A percentile compares a stretch with the other conserved stretches of the same genome.
phyloP scores from a whole-genome alignment of 2,888 invertebrate genomes.

The Drosophila anomalata region DNA sequence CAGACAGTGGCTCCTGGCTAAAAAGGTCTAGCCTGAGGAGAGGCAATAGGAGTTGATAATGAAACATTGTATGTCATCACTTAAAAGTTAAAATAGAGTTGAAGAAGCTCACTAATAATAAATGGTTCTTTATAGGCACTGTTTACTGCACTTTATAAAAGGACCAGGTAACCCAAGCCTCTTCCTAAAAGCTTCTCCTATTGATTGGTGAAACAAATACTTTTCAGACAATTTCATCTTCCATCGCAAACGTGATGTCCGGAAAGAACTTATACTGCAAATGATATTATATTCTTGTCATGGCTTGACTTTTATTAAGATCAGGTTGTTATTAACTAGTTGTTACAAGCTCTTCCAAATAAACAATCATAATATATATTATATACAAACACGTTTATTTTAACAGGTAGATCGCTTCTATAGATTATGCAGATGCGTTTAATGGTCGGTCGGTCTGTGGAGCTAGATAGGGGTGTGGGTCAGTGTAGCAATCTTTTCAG shows the following conservation, averaged over 20 bases:
- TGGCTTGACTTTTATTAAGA: conserved; percentile 1
- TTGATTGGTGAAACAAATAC: neutral
- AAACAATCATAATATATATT: conserved; percentile 15
- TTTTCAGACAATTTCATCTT: neutral
- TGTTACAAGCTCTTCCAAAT: conserved; percentile 21
- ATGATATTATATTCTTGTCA: conserved; percentile 1
- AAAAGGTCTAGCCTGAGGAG: neutral
- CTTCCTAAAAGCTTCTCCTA: neutral
- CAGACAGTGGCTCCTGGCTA: conserved; percentile 6
- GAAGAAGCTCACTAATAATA: neutral
- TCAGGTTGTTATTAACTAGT: conserved; percentile 9
- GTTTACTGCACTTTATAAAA: neutral
- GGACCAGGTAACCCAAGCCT: neutral
- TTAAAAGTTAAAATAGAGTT: too few species aligned
- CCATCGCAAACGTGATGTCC: neutral
- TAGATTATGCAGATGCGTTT: conserved; percentile 17
- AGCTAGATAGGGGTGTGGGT: neutral
- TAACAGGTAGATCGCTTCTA: neutral
- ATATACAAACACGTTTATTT: conserved; percentile 2
- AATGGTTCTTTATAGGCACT: neutral
- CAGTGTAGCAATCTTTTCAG: conserved; percentile 3
- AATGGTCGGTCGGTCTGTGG: neutral
- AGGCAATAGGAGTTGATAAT: too few species aligned
- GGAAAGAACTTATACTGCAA: neutral
- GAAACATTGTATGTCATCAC: too few species aligned